These are phyloP conservation scores for Gastrophysa polygoni DNA, from an alignment of 2,888 invertebrate species.

Conservation along the genomic window DNA sequence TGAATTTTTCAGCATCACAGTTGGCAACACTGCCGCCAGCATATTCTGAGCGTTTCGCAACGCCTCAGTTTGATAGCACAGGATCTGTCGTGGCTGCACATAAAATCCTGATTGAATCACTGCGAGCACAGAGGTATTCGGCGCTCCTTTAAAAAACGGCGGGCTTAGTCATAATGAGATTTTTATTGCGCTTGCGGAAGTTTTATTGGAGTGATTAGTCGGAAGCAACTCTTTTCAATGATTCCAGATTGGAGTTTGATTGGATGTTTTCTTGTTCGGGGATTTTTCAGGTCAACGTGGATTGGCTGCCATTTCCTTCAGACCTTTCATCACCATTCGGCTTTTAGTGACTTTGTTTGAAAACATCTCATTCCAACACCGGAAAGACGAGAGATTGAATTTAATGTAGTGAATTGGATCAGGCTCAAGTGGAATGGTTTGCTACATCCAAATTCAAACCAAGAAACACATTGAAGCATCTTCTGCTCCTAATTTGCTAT, in stretches of 20 bases:
- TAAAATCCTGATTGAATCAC: constrained; percentile 48
- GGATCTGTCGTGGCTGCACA: constrained; percentile 49
- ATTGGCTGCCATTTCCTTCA: not conserved
- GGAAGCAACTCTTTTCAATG: not conserved
- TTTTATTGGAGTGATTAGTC: constrained; percentile 17
- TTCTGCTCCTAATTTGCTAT: no score
- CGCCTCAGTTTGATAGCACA: constrained; percentile 45
- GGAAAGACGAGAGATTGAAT: not conserved
- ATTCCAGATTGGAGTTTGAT: not conserved
- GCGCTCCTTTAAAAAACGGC: constrained; percentile 36
- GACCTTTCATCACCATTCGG: not conserved
- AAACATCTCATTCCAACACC: not conserved
- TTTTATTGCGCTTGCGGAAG: constrained; percentile 20
- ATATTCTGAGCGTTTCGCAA: constrained; percentile 52
- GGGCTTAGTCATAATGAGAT: constrained; percentile 29
- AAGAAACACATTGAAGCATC: no score
- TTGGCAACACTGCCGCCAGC: constrained; percentile 53
- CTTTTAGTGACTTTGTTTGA: constrained; percentile 27
- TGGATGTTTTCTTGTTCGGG: not conserved
- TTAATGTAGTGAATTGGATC: no score
- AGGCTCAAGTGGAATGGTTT: no score
- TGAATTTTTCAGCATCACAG: no score
- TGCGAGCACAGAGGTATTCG: constrained; percentile 42
- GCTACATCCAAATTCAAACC: no score
- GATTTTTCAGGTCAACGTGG: not conserved